These are phyloP conservation scores for Aelia acuminata DNA, from an alignment of 2,888 invertebrate genomes.

Conservation along the genomic window DNA sequence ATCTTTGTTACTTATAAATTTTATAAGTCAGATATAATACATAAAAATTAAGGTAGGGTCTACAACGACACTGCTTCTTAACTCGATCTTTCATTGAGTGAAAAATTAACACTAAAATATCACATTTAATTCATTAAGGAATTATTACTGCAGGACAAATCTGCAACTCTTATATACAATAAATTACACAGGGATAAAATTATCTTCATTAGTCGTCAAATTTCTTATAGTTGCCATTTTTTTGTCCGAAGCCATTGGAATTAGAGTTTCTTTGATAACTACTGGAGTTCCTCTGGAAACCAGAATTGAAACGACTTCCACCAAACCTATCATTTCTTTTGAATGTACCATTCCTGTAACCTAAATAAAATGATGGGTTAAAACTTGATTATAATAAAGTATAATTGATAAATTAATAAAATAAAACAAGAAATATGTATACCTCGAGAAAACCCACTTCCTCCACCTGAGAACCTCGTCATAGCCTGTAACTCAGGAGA, in stretches of 20 bases:
- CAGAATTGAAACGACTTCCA: slow-evolving; percentile 59
- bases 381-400: too few relatives aligned
- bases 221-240: slow-evolving; percentile 42
- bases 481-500: slow-evolving; percentile 75
- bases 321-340: slow-evolving; percentile 58
- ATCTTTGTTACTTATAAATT: neutral
- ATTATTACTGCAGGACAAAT: neutral
- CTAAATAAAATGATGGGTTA: slow-evolving; percentile 4
- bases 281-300: slow-evolving; percentile 50
- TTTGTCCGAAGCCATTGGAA: slow-evolving; percentile 44
- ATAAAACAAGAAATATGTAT: neutral
- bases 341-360: slow-evolving; percentile 54
- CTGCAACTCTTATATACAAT: slow-evolving; percentile 21
- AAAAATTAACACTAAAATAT: slow-evolving; percentile 36
- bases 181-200: neutral
- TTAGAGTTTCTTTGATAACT: slow-evolving; percentile 32
- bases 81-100: neutral
- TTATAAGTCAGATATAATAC: slow-evolving; percentile 4
- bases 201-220: slow-evolving; percentile 44
- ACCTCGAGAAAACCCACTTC: slow-evolving; percentile 66
- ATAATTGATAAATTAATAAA: too few relatives aligned
- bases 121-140: slow-evolving; percentile 16
- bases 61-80: slow-evolving; percentile 6
- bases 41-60: neutral
- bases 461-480: slow-evolving; percentile 69